Conservation (phyloP, 2,888 invertebrate genomes). For the Pollenia labialis region DNA sequence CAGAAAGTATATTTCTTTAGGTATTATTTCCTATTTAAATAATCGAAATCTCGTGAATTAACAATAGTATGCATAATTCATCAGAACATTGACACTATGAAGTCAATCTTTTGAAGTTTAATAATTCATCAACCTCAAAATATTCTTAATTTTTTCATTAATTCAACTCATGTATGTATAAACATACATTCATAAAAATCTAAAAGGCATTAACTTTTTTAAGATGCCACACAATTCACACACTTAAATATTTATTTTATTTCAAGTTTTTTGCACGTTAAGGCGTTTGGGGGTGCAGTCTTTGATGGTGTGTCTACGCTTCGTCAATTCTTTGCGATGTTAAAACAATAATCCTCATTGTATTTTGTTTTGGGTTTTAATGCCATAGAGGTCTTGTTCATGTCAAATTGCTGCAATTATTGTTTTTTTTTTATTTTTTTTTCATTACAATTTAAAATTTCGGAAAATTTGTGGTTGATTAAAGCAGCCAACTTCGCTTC, state of each 20-base stretch:
- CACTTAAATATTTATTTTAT: conserved; percentile 40
- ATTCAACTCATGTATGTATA: not conserved
- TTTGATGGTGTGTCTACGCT: conserved; percentile 25
- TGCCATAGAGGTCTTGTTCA: conserved; percentile 45
- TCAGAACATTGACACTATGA: not conserved
- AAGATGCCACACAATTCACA: conserved; percentile 63
- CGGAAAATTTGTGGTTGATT: conserved; percentile 47
- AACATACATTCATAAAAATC: not conserved
- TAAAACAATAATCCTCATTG: conserved; percentile 22
- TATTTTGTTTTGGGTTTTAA: not conserved
- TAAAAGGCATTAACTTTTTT: conserved; percentile 1
- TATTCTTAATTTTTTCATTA: not conserved
- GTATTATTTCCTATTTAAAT: no score
- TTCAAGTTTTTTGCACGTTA: conserved; percentile 6
- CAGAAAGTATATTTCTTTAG: no score
- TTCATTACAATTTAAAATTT: conserved; percentile 47
- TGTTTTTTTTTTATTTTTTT: conserved; percentile 30
- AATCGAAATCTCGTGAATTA: no score
- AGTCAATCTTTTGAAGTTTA: conserved; percentile 21
- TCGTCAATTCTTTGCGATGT: conserved; percentile 38
- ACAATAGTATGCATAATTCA: no score
- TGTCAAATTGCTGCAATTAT: conserved; percentile 49
- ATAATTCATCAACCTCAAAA: conserved; percentile 21
- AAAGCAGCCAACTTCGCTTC: not conserved
- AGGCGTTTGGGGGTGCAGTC: conserved; percentile 70